These are phyloP conservation scores for Amphipoea lucens DNA, from an alignment of 2,888 invertebrate genomes.

Conservation along the genomic window DNA sequence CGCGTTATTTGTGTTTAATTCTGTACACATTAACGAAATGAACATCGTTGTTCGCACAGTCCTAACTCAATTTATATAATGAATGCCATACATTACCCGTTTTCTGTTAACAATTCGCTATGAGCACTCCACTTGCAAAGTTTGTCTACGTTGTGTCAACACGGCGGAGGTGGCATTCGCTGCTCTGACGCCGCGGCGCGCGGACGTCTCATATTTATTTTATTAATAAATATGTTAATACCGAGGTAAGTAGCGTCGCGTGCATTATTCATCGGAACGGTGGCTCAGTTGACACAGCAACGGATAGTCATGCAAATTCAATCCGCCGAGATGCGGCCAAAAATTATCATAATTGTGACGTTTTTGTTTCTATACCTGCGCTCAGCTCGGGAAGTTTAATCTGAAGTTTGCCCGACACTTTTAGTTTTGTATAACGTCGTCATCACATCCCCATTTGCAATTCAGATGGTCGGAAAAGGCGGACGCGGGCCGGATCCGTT, in stretches of 20 bases:
- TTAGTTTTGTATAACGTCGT: constrained; percentile 89
- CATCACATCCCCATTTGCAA: constrained; percentile 89
- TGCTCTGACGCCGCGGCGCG: constrained; percentile 70
- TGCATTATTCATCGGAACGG: constrained; percentile 89
- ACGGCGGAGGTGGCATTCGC: constrained; percentile 75
- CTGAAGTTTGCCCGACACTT: constrained; percentile 89
- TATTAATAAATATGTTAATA: constrained; percentile 91
- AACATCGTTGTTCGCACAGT: constrained; percentile 81
- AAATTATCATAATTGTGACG: constrained; percentile 90
- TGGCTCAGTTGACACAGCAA: constrained; percentile 89
- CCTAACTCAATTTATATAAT: constrained; percentile 89
- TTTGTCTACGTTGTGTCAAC: constrained; percentile 84
- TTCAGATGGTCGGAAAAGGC: constrained; percentile 89
- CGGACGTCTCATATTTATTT: constrained; percentile 89
- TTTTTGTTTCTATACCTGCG: constrained; percentile 90
- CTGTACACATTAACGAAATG: constrained; percentile 87
- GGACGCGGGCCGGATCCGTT: constrained; percentile 77
- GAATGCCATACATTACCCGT: constrained; percentile 88
- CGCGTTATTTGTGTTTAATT: constrained; percentile 84
- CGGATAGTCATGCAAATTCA: constrained; percentile 90
- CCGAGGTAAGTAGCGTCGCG: constrained; percentile 86
- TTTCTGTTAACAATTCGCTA: constrained; percentile 85
- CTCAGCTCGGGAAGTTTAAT: constrained; percentile 85
- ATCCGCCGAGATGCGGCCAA: constrained; percentile 88
- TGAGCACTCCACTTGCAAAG: constrained; percentile 79